These are phyloP conservation scores for Jacana jacana DNA, from an alignment of 2,113 vertebrate species.

Conservation along the genomic window DNA sequence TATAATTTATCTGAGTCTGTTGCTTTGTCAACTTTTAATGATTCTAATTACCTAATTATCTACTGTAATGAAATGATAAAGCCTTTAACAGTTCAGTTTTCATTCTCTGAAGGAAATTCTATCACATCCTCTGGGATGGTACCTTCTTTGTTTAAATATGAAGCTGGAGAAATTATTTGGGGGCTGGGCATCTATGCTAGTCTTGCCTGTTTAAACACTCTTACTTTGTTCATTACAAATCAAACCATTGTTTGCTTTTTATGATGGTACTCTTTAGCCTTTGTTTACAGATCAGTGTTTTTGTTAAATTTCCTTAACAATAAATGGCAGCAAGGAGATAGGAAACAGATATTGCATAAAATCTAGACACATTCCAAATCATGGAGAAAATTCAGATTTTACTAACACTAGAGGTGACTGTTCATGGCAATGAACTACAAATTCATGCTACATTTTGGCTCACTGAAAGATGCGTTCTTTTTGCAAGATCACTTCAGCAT, in stretches of 20 bases:
- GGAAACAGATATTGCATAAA: neutral
- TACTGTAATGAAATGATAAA: conserved; percentile 54
- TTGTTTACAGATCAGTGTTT: neutral
- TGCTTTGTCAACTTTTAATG: conserved; percentile 61
- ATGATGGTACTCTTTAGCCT: neutral
- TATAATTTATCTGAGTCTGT: conserved; percentile 27
- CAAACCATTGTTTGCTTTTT: neutral
- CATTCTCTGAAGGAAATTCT: conserved; percentile 21
- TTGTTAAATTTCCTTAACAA: neutral
- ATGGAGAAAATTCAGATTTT: neutral
- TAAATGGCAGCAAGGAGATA: neutral
- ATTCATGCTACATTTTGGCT: neutral
- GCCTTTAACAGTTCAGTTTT: conserved; percentile 6
- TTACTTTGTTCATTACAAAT: neutral
- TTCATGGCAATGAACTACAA: neutral
- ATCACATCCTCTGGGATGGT: neutral
- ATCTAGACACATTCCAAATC: neutral
- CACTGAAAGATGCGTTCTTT: neutral
- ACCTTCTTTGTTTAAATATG: conserved; percentile 13
- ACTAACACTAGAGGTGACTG: neutral
- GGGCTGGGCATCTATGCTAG: neutral
- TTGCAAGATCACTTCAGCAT: neutral
- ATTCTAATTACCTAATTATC: conserved; percentile 58
- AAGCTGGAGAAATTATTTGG: conserved; percentile 1
- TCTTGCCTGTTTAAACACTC: neutral